These are phyloP conservation scores for Blastobasis lacticolella DNA, from an alignment of 2,888 invertebrate species.

Conservation along the genomic window DNA sequence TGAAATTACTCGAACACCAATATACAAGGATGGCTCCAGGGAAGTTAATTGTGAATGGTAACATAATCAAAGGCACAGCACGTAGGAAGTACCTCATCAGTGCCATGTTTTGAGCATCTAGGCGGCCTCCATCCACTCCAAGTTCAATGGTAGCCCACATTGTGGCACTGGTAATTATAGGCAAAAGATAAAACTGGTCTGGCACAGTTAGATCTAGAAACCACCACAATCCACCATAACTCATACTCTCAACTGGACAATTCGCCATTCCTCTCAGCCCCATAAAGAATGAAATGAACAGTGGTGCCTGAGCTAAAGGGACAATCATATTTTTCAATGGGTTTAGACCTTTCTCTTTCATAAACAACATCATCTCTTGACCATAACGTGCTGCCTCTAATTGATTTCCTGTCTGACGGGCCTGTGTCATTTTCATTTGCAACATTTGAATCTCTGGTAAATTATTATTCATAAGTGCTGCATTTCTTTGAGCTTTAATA, in stretches of 20 bases:
- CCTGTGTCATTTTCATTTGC: constrained; percentile 90
- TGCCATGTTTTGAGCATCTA: constrained; percentile 80
- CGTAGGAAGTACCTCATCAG: constrained; percentile 83
- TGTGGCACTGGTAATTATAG: constrained; percentile 88
- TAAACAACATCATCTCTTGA: constrained; percentile 85
- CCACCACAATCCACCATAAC: constrained; percentile 92
- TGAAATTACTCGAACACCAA: constrained; percentile 91
- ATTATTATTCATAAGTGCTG: constrained; percentile 86
- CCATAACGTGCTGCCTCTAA: constrained; percentile 83
- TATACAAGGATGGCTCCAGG: constrained; percentile 91
- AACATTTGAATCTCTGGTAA: constrained; percentile 89
- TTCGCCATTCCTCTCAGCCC: constrained; percentile 91
- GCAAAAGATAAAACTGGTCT: constrained; percentile 92
- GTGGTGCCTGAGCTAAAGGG: constrained; percentile 87
- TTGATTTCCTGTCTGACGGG: constrained; percentile 87
- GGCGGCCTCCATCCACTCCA: constrained; percentile 82
- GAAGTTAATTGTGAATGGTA: constrained; percentile 91
- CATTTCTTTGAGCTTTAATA: constrained; percentile 85
- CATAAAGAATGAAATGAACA: constrained; percentile 95
- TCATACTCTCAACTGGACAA: constrained; percentile 92
- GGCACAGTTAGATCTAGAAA: constrained; percentile 92
- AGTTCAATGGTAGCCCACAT: constrained; percentile 87
- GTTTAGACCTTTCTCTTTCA: constrained; percentile 87
- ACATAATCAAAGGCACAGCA: constrained; percentile 83
- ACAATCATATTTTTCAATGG: constrained; percentile 86